Conservation (phyloP, 2,888 invertebrate genomes). For the Ceriagrion tenellum region DNA sequence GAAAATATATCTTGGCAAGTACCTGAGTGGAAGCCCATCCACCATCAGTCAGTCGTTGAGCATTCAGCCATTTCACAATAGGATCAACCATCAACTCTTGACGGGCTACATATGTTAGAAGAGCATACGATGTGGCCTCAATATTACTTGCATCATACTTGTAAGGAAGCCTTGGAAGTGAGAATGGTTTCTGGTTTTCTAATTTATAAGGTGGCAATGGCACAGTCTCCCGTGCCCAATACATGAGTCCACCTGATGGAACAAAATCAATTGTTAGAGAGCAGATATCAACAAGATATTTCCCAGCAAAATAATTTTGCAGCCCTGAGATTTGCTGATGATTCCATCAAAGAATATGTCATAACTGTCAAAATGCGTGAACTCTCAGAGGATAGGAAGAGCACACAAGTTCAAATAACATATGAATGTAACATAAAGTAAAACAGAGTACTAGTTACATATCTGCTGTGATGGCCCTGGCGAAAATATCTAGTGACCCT, state of each 20-base stretch:
- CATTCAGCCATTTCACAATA: constrained; percentile 94
- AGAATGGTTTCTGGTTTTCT: constrained; percentile 95
- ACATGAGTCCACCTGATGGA: constrained; percentile 85
- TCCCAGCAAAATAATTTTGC: not conserved
- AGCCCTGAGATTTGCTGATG: no score
- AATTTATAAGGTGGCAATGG: constrained; percentile 91
- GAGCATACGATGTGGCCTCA: constrained; percentile 94
- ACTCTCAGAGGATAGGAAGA: no score
- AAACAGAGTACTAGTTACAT: no score
- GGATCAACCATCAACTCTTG: constrained; percentile 90
- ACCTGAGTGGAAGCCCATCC: constrained; percentile 93
- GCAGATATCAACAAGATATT: not conserved
- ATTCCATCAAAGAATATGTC: not conserved
- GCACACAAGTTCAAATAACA: no score
- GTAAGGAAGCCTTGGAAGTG: constrained; percentile 92
- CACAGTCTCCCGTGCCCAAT: constrained; percentile 90
- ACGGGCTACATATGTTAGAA: constrained; percentile 92
- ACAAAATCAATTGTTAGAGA: not conserved
- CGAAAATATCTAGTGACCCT: no score
- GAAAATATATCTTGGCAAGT: not conserved
- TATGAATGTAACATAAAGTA: no score
- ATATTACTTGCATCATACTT: constrained; percentile 94
- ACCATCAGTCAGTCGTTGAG: constrained; percentile 91
- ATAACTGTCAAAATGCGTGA: not conserved
- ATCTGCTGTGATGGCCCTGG: no score